Evolutionary conservation across 2,113 vertebrate genomes (phyloP).

Genomic region (Notarius quadriscutis): DNA sequence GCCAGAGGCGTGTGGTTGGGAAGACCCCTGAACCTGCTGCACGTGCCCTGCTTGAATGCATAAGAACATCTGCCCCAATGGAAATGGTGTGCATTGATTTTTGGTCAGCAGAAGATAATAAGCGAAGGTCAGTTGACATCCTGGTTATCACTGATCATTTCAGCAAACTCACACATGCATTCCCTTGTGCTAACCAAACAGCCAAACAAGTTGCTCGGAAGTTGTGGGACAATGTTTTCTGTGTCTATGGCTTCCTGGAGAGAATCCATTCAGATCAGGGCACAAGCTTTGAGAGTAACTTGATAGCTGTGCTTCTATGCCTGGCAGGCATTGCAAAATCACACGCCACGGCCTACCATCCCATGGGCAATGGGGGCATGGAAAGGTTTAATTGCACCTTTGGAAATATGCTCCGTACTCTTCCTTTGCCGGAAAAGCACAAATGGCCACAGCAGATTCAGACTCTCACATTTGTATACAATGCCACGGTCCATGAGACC

Average conservation of each 20-base stretch:
- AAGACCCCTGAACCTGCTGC: no score
- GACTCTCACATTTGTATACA: neutral
- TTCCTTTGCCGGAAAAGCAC: neutral
- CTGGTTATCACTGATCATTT: conserved; percentile 4
- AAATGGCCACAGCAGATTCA: neutral
- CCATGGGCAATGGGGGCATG: neutral
- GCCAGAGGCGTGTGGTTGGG: no score
- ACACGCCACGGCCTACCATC: neutral
- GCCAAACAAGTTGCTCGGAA: neutral
- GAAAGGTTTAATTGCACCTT: neutral
- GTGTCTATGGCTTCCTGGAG: conserved; percentile 2
- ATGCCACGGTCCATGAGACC: neutral
- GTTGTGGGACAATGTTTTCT: conserved; percentile 9
- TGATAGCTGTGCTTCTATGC: neutral
- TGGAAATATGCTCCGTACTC: neutral
- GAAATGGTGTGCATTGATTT: conserved; percentile 12
- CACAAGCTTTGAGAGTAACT: conserved; percentile 33
- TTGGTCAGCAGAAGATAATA: conserved; percentile 5
- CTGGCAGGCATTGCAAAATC: neutral
- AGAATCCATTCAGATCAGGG: conserved; percentile 39
- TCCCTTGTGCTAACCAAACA: neutral
- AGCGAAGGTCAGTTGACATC: neutral
- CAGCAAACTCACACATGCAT: neutral
- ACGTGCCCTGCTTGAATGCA: neutral
- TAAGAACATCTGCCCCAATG: conserved; percentile 38